These are phyloP conservation scores for Scartelaos histophorus DNA, from an alignment of 2,113 vertebrate genomes.

Conservation along the genomic window DNA sequence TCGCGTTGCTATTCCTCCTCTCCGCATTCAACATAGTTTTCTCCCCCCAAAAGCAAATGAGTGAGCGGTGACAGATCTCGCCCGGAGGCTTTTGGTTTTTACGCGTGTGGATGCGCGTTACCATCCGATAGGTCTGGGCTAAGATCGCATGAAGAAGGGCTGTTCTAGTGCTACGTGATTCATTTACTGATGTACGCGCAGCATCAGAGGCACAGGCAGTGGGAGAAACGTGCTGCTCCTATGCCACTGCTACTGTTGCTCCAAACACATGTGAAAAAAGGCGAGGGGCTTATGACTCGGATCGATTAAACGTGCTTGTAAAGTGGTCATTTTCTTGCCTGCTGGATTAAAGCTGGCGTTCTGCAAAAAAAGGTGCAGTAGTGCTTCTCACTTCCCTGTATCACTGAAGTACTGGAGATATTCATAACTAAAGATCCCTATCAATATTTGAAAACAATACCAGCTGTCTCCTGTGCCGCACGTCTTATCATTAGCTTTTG, in stretches of 20 bases:
- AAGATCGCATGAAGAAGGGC: slow-evolving; percentile 77
- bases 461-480: slow-evolving; percentile 36
- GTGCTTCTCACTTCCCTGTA: slow-evolving; percentile 17
- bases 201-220: slow-evolving; percentile 41
- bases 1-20: slow-evolving; percentile 84
- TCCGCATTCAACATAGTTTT: slow-evolving; percentile 97
- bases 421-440: slow-evolving; percentile 34
- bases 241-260: slow-evolving; percentile 62
- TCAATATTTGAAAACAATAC: slow-evolving; percentile 52
- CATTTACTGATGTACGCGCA: slow-evolving; percentile 78
- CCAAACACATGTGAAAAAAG: slow-evolving; percentile 53
- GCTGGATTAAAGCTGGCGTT: slow-evolving; percentile 42
- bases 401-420: slow-evolving; percentile 27
- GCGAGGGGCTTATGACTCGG: slow-evolving; percentile 46
- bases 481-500: slow-evolving; percentile 19
- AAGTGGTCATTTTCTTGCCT: slow-evolving; percentile 51
- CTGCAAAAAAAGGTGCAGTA: slow-evolving; percentile 15
- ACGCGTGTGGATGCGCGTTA: slow-evolving; percentile 7
- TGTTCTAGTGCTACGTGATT: slow-evolving; percentile 78
- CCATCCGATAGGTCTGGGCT: slow-evolving; percentile 65
- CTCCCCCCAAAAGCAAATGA: slow-evolving; percentile 89
- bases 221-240: slow-evolving; percentile 50
- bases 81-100: slow-evolving; percentile 72
- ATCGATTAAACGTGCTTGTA: slow-evolving; percentile 56
- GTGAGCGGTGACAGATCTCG: slow-evolving; percentile 72